phyloP scores from a whole-genome alignment of 2,797 vertebrate species.

The Coreius guichenoti region DNA sequence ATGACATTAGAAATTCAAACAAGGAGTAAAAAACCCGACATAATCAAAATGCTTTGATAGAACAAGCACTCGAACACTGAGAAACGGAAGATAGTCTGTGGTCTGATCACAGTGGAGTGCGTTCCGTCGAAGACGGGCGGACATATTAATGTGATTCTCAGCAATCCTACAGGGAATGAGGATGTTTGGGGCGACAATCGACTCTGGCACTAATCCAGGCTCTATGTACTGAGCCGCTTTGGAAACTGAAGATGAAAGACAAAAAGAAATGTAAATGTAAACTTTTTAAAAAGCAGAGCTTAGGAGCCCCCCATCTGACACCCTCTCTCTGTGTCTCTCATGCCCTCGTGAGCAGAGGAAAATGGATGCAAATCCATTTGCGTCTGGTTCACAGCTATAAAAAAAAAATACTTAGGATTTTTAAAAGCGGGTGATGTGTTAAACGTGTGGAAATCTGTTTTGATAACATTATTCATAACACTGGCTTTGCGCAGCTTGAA shows the following conservation, averaged over 20 bases:
- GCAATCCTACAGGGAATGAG: constrained; percentile 75
- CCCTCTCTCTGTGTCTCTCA: constrained; percentile 59
- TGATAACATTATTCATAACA: constrained; percentile 88
- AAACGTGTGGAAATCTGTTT: constrained; percentile 88
- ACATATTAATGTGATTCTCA: constrained; percentile 75
- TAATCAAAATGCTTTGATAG: constrained; percentile 77
- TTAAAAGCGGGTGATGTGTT: constrained; percentile 77
- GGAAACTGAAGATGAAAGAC: constrained; percentile 64
- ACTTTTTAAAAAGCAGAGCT: constrained; percentile 75
- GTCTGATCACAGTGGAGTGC: constrained; percentile 69
- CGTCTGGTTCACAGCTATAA: constrained; percentile 80
- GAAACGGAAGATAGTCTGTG: constrained; percentile 69
- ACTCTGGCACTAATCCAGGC: constrained; percentile 78
- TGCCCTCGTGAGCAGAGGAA: constrained; percentile 54
- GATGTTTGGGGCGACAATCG: constrained; percentile 61
- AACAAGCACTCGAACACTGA: constrained; percentile 70
- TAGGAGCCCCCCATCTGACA: constrained; percentile 67
- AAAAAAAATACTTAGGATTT: constrained; percentile 84
- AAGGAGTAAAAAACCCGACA: constrained; percentile 74
- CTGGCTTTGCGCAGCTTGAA: constrained; percentile 83
- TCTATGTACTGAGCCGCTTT: constrained; percentile 78
- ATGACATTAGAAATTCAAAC: constrained; percentile 81
- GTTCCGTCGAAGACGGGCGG: constrained; percentile 55
- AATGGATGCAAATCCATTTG: constrained; percentile 83
- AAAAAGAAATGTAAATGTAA: constrained; percentile 73